phyloP scores from a whole-genome alignment of 2,113 vertebrate genomes.

The Neolamprologus tretocephalus region DNA sequence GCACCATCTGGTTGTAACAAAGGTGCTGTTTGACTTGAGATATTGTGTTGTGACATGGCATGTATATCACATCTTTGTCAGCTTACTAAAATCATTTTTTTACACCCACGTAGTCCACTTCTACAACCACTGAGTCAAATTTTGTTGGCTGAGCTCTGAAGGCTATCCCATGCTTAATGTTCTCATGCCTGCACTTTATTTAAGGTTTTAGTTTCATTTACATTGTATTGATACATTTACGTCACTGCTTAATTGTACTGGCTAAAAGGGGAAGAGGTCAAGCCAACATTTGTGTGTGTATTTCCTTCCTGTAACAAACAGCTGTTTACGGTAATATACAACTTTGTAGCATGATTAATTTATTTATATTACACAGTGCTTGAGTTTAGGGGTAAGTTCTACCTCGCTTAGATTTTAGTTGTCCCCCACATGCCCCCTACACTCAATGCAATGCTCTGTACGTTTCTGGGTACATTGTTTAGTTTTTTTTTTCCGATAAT shows the following conservation, averaged over 20 bases:
- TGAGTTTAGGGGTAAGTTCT: conserved; percentile 64
- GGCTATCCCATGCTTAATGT: conserved; percentile 35
- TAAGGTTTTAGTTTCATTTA: conserved; percentile 39
- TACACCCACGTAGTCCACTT: not conserved
- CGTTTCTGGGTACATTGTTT: conserved; percentile 33
- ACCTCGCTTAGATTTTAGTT: conserved; percentile 67
- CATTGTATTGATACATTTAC: conserved; percentile 4
- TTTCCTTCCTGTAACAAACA: not conserved
- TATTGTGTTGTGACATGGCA: conserved; percentile 21
- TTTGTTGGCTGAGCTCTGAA: conserved; percentile 45
- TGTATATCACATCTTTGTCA: not conserved
- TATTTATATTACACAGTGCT: conserved; percentile 54
- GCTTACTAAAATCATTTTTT: not conserved
- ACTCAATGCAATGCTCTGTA: conserved; percentile 37
- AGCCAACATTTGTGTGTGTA: not conserved
- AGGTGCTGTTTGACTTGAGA: conserved; percentile 19
- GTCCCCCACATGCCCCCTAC: conserved; percentile 3
- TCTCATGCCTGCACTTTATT: conserved; percentile 77
- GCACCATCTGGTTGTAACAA: conserved; percentile 44
- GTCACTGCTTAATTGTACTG: not conserved
- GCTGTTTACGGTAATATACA: not conserved
- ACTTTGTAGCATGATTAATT: conserved; percentile 54
- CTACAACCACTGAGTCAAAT: not conserved
- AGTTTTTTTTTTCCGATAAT: not conserved
- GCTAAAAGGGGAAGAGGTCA: not conserved